A percentile compares a stretch with the other conserved stretches of the same genome.
Conservation (phyloP, 2,888 invertebrate genomes). For the Graphium colonna region DNA sequence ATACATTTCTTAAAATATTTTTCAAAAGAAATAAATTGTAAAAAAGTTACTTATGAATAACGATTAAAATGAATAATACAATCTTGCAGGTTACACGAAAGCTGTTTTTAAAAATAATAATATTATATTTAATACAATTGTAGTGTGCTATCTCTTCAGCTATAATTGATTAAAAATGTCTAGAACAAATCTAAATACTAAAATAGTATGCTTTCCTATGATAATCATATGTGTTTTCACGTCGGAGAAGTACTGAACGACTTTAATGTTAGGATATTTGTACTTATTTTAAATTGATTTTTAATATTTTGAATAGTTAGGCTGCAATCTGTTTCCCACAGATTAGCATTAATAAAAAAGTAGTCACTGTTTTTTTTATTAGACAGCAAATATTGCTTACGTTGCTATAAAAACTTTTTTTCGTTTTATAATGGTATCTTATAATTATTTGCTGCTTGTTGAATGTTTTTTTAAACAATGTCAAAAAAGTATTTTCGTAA, state of each 20-base stretch:
- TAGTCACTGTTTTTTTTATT: conserved; percentile 1
- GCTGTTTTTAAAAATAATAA: too few species aligned
- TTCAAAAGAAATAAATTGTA: too few species aligned
- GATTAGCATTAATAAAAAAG: background rate
- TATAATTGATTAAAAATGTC: too few species aligned
- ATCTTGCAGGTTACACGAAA: too few species aligned
- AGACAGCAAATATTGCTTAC: conserved; percentile 22
- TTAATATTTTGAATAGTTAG: background rate
- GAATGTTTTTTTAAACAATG: background rate
- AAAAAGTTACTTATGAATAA: too few species aligned
- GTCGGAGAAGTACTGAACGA: background rate
- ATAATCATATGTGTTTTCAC: background rate
- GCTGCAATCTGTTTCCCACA: background rate
- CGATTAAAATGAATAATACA: too few species aligned
- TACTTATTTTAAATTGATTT: background rate
- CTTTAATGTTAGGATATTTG: background rate
- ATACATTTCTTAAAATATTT: too few species aligned
- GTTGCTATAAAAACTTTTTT: conserved; percentile 2
- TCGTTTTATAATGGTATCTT: background rate
- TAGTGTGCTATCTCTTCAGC: too few species aligned
- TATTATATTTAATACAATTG: too few species aligned
- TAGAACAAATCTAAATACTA: too few species aligned
- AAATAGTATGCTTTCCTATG: too few species aligned
- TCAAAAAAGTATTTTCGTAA: background rate
- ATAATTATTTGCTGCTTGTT: too few species aligned